Percentiles rank a stretch among this genome's conserved stretches.
Evolutionary conservation across 1,140 invertebrate genomes (phyloP).

Genomic region (Amyelois transitella): DNA sequence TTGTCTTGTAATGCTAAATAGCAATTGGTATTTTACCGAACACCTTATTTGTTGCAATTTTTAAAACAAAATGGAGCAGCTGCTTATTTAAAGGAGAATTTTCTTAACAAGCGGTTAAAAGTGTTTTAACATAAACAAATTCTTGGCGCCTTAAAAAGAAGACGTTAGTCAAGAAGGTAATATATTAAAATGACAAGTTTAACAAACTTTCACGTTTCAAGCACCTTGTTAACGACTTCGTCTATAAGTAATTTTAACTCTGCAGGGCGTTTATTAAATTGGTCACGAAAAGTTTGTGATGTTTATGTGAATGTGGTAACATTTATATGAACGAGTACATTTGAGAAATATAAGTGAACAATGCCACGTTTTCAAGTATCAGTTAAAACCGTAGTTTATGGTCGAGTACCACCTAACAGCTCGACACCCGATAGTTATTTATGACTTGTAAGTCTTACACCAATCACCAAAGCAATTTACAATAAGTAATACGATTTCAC

Average conservation of each 20-base stretch:
- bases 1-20: neutral
- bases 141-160: neutral
- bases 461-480: constrained; percentile 28
- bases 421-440: constrained; percentile 45
- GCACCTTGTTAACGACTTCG: neutral
- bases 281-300: neutral
- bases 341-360: constrained; percentile 5
- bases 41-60: neutral
- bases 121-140: neutral
- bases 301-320: neutral
- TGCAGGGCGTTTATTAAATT: neutral
- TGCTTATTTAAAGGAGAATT: neutral
- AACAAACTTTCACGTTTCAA: constrained; percentile 2
- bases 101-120: neutral
- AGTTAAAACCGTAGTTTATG: constrained; percentile 13
- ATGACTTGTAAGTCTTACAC: constrained; percentile 16
- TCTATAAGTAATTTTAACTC: neutral
- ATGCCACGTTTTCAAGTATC: constrained; percentile 15
- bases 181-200: neutral
- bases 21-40: neutral
- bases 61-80: neutral
- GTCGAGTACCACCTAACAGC: neutral
- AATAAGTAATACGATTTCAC: constrained; percentile 19
- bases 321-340: neutral
- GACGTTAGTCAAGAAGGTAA: neutral